Percentiles rank a stretch among this genome's conserved stretches.
phyloP scores from a whole-genome alignment of 2,888 invertebrate genomes.

The Meta bourneti region DNA sequence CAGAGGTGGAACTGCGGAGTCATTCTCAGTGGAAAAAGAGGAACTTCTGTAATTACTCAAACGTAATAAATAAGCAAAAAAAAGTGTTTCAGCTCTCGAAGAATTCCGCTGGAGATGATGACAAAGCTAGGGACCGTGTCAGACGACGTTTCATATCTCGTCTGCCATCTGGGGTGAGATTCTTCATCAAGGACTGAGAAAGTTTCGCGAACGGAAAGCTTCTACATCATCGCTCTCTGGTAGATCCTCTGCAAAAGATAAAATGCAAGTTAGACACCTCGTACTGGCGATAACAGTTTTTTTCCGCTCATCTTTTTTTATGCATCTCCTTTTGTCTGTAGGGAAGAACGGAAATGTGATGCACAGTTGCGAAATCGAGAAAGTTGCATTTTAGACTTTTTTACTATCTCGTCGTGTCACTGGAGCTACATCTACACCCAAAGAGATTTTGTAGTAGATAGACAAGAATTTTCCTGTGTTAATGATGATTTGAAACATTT shows the following conservation, averaged over 20 bases:
- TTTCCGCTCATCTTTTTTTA: neutral
- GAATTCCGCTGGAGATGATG: constrained; percentile 51
- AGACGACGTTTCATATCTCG: constrained; percentile 60
- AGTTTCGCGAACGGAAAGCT: constrained; percentile 24
- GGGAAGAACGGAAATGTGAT: neutral
- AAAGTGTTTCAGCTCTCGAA: neutral
- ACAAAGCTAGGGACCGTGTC: constrained; percentile 39
- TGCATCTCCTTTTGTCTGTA: constrained; percentile 10
- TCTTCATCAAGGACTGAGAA: constrained; percentile 17
- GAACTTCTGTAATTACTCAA: constrained; percentile 30
- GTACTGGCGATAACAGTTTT: constrained; percentile 30
- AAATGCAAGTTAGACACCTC: constrained; percentile 39
- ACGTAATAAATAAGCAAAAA: constrained; percentile 44
- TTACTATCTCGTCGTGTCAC: neutral
- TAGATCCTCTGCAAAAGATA: constrained; percentile 49
- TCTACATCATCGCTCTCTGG: constrained; percentile 40
- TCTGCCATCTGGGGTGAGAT: constrained; percentile 46
- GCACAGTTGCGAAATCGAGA: too few species aligned
- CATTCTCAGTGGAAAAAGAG: neutral
- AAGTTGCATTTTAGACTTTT: neutral
- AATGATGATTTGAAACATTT: neutral
- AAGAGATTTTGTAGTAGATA: neutral
- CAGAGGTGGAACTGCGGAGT: neutral
- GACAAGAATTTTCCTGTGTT: neutral
- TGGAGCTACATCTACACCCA: neutral